Conservation (phyloP, 2,113 vertebrate species). For the Sarotherodon lohbergeri region DNA sequence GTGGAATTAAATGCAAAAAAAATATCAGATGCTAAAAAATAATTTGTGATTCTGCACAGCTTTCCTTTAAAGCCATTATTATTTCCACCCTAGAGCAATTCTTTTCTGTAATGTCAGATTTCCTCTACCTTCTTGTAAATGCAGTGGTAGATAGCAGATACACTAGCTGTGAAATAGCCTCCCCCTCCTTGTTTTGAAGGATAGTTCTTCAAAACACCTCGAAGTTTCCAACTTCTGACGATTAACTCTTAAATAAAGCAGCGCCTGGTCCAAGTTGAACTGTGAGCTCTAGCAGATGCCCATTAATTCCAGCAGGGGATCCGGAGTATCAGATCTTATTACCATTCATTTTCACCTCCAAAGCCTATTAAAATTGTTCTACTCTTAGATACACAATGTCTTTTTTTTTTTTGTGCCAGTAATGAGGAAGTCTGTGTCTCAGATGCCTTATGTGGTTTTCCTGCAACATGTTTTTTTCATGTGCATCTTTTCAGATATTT, state of each 20-base stretch:
- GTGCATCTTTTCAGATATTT: conserved; percentile 8
- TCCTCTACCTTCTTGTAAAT: background rate
- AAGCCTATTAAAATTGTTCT: conserved; percentile 45
- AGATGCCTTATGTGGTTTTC: background rate
- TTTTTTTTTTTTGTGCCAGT: background rate
- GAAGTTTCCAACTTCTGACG: conserved; percentile 9
- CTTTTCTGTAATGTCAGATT: background rate
- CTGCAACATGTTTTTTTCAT: background rate
- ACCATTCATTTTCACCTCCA: conserved; percentile 44
- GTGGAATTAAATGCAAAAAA: background rate
- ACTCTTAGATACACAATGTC: conserved; percentile 6
- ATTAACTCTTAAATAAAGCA: conserved; percentile 50
- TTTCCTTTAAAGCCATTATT: background rate
- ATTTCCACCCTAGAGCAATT: background rate
- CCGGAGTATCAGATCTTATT: conserved; percentile 30
- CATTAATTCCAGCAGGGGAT: conserved; percentile 47
- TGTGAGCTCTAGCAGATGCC: conserved; percentile 40
- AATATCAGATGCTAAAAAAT: conserved; percentile 19
- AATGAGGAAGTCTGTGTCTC: conserved; percentile 19
- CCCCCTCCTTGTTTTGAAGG: background rate
- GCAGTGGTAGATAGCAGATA: background rate
- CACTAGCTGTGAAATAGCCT: background rate
- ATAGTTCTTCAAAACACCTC: background rate
- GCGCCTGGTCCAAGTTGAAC: conserved; percentile 8
- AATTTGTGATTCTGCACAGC: conserved; percentile 10